Evolutionary conservation across 2,113 vertebrate species (phyloP).

Genomic region (Climacteris rufus): DNA sequence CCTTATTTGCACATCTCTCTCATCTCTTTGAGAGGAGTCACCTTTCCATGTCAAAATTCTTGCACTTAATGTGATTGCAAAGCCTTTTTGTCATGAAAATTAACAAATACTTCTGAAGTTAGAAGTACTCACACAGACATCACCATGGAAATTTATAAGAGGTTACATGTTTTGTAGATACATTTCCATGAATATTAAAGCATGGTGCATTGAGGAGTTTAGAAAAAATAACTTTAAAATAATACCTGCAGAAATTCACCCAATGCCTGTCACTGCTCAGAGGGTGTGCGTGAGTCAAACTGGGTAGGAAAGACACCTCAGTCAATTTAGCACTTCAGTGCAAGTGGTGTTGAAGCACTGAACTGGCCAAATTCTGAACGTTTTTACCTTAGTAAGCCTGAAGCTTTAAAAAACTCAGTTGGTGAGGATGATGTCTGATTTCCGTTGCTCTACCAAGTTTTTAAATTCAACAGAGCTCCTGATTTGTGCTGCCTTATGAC

Average conservation of each 20-base stretch:
- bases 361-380: not conserved
- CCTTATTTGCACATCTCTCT: not conserved
- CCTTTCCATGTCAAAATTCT: not conserved
- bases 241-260: not conserved
- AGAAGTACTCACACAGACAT: not conserved
- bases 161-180: not conserved
- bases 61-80: not conserved
- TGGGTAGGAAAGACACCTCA: not conserved
- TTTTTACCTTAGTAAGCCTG: not conserved
- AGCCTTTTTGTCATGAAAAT: slow-evolving; percentile 16
- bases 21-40: not conserved
- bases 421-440: not conserved
- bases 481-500: not conserved
- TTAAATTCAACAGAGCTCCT: not conserved
- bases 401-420: not conserved
- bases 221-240: not conserved
- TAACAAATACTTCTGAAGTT: slow-evolving; percentile 18
- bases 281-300: rapidly evolving
- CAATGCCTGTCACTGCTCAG: not conserved
- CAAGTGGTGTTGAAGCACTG: not conserved
- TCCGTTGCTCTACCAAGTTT: not conserved
- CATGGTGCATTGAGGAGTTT: not conserved
- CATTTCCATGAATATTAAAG: not conserved
- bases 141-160: not conserved
- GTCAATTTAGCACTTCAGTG: not conserved